phyloP scores from a whole-genome alignment of 1,140 invertebrate species.

The Hypothenemus hampei region DNA sequence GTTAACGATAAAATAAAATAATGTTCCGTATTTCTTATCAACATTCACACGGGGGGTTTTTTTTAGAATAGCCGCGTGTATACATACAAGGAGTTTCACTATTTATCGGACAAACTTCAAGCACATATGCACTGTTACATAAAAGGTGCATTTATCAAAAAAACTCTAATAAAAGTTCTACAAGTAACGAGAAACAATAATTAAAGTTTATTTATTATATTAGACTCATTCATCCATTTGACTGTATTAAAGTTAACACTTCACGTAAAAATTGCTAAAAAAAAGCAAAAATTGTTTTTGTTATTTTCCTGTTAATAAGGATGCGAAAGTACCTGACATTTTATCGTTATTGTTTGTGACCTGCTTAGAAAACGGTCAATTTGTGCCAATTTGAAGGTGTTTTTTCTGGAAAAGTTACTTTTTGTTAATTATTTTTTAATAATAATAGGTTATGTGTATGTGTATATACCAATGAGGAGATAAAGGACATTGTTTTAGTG shows the following conservation, averaged over 20 bases:
- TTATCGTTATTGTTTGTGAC: background rate
- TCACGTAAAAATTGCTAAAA: background rate
- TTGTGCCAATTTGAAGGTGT: conserved; percentile 5
- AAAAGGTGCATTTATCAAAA: background rate
- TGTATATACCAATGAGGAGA: background rate
- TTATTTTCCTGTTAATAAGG: background rate
- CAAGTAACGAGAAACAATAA: too few relatives aligned
- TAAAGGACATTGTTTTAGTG: background rate
- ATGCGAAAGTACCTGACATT: background rate
- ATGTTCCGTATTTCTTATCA: too few relatives aligned
- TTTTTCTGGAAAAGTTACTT: too few relatives aligned
- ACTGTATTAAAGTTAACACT: background rate
- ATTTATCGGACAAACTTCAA: background rate
- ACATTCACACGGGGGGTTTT: too few relatives aligned
- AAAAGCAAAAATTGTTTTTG: background rate
- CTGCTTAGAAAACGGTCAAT: conserved; percentile 6
- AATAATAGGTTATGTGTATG: too few relatives aligned
- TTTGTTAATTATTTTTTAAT: too few relatives aligned
- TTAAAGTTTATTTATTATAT: background rate
- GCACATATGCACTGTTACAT: conserved; percentile 1
- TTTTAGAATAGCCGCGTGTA: too few relatives aligned
- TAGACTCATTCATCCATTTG: too few relatives aligned
- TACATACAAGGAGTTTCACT: too few relatives aligned
- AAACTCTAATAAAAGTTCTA: too few relatives aligned
- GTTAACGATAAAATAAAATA: too few relatives aligned